Conservation (phyloP, 1,140 invertebrate genomes). For the Drosophila insularis region DNA sequence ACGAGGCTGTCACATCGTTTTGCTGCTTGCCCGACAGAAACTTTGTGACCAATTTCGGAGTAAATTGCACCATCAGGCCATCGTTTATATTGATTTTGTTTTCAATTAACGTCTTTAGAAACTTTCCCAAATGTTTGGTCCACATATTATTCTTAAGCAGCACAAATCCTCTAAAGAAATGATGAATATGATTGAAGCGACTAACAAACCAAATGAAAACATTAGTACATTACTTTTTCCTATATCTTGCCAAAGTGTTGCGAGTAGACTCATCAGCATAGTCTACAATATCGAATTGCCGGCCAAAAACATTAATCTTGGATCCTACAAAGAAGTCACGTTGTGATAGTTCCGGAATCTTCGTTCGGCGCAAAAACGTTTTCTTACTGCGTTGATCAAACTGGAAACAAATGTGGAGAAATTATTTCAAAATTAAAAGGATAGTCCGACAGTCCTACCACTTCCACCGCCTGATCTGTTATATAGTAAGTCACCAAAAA, state of each 20-base stretch:
- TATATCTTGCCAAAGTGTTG: constrained; percentile 84
- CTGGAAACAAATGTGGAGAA: constrained; percentile 82
- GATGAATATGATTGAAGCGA: not conserved
- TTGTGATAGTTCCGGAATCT: constrained; percentile 86
- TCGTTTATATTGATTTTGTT: constrained; percentile 88
- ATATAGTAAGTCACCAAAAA: constrained; percentile 91
- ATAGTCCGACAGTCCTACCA: constrained; percentile 83
- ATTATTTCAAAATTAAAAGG: not conserved
- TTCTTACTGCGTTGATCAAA: constrained; percentile 90
- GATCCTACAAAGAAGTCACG: constrained; percentile 90
- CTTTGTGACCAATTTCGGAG: constrained; percentile 82
- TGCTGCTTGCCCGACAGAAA: constrained; percentile 85
- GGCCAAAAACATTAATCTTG: constrained; percentile 89
- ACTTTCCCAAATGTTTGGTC: constrained; percentile 87
- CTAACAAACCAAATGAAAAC: not conserved
- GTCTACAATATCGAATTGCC: constrained; percentile 90
- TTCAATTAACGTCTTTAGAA: constrained; percentile 87
- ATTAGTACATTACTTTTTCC: constrained; percentile 84
- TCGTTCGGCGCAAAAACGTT: constrained; percentile 89
- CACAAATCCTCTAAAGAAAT: constrained; percentile 87
- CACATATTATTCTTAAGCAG: constrained; percentile 89
- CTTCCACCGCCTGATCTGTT: constrained; percentile 89
- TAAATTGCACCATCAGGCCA: constrained; percentile 88
- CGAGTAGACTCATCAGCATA: constrained; percentile 89
- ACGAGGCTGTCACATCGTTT: constrained; percentile 86